Evolutionary conservation across 2,797 vertebrate species (phyloP).

Genomic region (Lacerta bilineata): DNA sequence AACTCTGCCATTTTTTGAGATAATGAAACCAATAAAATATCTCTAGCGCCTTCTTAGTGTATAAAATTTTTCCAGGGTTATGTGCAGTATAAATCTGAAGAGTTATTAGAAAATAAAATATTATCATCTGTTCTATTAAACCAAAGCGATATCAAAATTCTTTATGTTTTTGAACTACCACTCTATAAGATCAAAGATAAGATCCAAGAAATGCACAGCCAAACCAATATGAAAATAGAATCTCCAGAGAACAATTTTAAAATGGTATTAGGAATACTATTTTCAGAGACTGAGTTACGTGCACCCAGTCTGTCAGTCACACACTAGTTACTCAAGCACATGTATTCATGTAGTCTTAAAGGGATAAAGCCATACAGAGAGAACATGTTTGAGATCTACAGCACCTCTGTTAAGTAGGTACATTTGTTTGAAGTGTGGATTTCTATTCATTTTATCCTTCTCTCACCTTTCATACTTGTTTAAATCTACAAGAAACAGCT

Average conservation of each 20-base stretch:
- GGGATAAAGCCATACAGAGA: not conserved
- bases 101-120: conserved; percentile 50
- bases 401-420: too few species aligned
- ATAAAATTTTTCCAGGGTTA: conserved; percentile 42
- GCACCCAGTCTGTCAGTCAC: not conserved
- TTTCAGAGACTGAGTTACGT: not conserved
- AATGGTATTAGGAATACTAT: not conserved
- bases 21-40: conserved; percentile 56
- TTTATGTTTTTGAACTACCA: conserved; percentile 16
- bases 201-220: not conserved
- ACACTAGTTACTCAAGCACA: not conserved
- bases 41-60: conserved; percentile 44
- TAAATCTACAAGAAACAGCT: not conserved
- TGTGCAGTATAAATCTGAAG: conserved; percentile 52
- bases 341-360: not conserved
- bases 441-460: conserved; percentile 9
- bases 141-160: conserved; percentile 36
- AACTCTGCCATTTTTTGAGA: conserved; percentile 36
- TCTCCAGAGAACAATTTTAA: conserved; percentile 8
- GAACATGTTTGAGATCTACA: not conserved
- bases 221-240: conserved; percentile 25
- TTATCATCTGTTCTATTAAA: conserved; percentile 39
- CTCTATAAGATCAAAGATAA: not conserved
- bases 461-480: not conserved
- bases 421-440: not conserved